phyloP scores from a whole-genome alignment of 2,797 vertebrate species.

The Chelon labrosus region DNA sequence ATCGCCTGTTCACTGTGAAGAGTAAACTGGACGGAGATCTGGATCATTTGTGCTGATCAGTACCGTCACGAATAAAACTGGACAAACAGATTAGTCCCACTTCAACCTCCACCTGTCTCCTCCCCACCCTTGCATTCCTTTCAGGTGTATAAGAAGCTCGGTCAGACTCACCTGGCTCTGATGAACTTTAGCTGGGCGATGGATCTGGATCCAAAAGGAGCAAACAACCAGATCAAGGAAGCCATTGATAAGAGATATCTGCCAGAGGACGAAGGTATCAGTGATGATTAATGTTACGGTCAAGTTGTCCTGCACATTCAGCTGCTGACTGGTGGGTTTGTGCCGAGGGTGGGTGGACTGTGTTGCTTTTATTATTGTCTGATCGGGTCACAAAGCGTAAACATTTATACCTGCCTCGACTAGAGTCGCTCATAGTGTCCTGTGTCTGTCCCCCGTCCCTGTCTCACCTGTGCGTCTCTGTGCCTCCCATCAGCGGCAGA shows the following conservation, averaged over 20 bases:
- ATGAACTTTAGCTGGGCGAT: slow-evolving; percentile 99
- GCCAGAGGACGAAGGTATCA: slow-evolving; percentile 91
- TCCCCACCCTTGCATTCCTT: no score
- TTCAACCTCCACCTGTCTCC: no score
- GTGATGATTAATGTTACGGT: background rate
- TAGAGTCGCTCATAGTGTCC: no score
- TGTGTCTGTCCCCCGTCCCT: background rate
- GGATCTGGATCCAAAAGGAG: slow-evolving; percentile 99
- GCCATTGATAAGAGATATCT: slow-evolving; percentile 98
- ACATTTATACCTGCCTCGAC: no score
- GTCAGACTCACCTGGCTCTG: slow-evolving; percentile 95
- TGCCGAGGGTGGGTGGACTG: no score
- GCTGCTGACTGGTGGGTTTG: background rate
- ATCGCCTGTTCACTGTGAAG: no score
- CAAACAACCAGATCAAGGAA: slow-evolving; percentile 99
- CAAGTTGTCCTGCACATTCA: background rate
- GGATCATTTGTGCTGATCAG: no score
- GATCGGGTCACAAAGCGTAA: no score
- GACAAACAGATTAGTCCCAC: no score
- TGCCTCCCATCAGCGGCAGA: slow-evolving; percentile 79
- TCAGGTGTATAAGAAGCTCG: slow-evolving; percentile 98
- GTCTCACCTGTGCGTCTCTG: background rate
- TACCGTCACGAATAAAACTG: no score
- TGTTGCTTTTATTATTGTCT: no score
- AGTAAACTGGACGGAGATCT: no score